Conservation (phyloP, 1,140 invertebrate species). For the Drosophila ironensis region DNA sequence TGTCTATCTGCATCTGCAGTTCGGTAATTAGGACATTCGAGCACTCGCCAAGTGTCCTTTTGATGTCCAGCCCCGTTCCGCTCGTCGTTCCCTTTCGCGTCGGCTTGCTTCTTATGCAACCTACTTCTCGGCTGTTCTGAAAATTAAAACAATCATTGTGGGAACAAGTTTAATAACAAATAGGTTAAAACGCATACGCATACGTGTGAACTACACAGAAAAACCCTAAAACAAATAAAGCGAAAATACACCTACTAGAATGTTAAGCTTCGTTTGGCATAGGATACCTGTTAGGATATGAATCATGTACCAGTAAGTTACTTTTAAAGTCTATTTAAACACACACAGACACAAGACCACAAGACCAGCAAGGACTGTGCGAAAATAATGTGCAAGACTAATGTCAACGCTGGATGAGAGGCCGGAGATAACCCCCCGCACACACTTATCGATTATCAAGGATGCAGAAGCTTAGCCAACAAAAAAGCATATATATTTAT, state of each 20-base stretch:
- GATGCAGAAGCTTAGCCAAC: slow-evolving; percentile 2
- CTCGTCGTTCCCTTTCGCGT: neutral
- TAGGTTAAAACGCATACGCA: neutral
- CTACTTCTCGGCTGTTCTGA: neutral
- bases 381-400: neutral
- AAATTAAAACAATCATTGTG: neutral
- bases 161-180: neutral
- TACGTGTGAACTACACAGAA: neutral
- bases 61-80: slow-evolving; percentile 15
- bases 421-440: neutral
- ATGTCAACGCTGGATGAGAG: neutral
- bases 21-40: slow-evolving; percentile 37
- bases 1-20: slow-evolving; percentile 54
- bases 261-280: too few relatives aligned
- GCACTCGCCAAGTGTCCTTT: slow-evolving; percentile 39
- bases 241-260: too few relatives aligned
- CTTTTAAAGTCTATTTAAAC: slow-evolving; percentile 20
- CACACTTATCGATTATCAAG: too few relatives aligned
- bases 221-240: neutral
- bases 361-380: neutral
- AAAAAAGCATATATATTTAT: neutral
- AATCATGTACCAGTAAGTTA: slow-evolving; percentile 22
- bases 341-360: neutral
- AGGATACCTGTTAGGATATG: too few relatives aligned
- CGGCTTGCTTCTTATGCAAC: neutral